phyloP scores from a whole-genome alignment of 2,113 vertebrate genomes.

The Eudorcas thomsonii region DNA sequence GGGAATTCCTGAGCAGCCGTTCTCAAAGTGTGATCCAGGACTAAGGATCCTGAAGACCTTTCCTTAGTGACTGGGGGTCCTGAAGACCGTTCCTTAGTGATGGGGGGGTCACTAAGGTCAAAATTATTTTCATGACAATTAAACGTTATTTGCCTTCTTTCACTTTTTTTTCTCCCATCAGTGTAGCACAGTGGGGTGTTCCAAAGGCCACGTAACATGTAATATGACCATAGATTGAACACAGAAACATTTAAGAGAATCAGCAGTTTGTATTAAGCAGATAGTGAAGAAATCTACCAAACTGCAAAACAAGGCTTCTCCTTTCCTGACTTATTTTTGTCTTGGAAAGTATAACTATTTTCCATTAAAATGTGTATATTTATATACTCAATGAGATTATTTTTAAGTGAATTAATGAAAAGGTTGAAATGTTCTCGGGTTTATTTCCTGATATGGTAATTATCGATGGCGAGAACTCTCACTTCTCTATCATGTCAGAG shows the following conservation, averaged over 20 bases:
- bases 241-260: not conserved
- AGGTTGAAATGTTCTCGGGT: not conserved
- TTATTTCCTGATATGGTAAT: not conserved
- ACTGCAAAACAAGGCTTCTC: not conserved
- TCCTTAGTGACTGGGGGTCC: not conserved
- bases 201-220: not conserved
- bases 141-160: not conserved
- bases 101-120: not conserved
- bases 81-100: too few species aligned
- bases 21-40: not conserved
- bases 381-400: not conserved
- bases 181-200: rapidly evolving
- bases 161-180: not conserved
- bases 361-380: not conserved
- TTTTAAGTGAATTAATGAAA: not conserved
- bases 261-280: not conserved
- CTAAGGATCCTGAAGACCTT: not conserved
- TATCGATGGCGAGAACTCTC: not conserved
- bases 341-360: not conserved
- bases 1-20: too few species aligned
- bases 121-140: not conserved
- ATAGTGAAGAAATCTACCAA: not conserved
- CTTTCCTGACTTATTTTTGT: not conserved
- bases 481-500: not conserved
- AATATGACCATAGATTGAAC: not conserved